phyloP scores from a whole-genome alignment of 2,888 invertebrate genomes.

The Dryococelus australis region DNA sequence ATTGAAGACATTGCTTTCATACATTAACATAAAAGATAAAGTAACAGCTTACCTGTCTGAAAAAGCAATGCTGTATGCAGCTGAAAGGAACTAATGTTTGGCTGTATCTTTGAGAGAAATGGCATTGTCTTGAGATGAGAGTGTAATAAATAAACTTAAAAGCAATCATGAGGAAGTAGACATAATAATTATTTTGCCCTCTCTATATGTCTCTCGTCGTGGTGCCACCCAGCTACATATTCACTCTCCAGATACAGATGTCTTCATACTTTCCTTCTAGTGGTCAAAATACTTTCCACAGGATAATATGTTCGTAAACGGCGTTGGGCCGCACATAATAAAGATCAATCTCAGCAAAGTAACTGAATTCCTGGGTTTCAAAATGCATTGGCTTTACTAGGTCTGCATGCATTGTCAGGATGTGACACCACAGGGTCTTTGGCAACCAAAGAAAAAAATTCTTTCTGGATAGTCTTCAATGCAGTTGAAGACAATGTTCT shows the following conservation, averaged over 20 bases:
- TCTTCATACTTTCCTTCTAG: constrained; percentile 17
- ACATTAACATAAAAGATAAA: not conserved
- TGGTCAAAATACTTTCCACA: not conserved
- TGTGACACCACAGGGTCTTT: not conserved
- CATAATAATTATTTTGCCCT: constrained; percentile 17
- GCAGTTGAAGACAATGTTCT: not conserved
- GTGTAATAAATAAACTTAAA: constrained; percentile 19
- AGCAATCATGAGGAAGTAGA: not conserved
- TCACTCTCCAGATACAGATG: constrained; percentile 19
- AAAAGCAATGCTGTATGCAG: not conserved
- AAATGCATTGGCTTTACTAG: not conserved
- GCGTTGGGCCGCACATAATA: not conserved
- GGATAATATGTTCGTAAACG: not conserved
- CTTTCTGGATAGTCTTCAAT: not conserved
- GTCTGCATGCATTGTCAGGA: not conserved
- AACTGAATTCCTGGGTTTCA: not conserved
- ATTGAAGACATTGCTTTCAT: not conserved
- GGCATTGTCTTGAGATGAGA: not conserved
- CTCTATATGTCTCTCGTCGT: not conserved
- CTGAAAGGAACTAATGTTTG: not conserved
- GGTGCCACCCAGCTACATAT: not conserved
- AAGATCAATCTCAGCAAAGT: too few species aligned
- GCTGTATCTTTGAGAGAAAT: not conserved
- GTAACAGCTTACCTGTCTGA: not conserved
- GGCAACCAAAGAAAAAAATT: not conserved